These are phyloP conservation scores for Cephus runcator DNA, from an alignment of 2,888 invertebrate species.

Conservation along the genomic window DNA sequence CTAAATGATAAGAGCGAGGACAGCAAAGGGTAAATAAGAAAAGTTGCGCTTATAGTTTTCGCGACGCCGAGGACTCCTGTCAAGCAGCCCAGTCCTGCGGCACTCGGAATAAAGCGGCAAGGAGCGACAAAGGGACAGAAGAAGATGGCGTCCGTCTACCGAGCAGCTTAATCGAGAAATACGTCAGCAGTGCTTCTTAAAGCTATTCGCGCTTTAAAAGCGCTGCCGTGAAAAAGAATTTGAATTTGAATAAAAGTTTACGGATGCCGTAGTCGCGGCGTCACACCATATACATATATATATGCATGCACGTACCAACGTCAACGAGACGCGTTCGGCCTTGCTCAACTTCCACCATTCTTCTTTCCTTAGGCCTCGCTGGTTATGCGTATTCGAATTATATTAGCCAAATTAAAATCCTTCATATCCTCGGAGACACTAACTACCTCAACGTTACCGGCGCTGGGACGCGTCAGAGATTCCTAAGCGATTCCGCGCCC, in stretches of 20 bases:
- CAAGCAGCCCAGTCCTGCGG: neutral
- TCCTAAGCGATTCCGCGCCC: neutral
- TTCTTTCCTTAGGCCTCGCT: neutral
- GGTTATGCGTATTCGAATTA: neutral
- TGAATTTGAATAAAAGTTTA: conserved; percentile 46
- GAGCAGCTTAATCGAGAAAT: neutral
- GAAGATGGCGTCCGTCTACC: neutral
- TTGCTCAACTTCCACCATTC: neutral
- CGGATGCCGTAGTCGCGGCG: conserved; percentile 8
- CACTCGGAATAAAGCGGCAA: neutral
- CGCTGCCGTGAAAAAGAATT: conserved; percentile 34
- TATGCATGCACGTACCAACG: neutral
- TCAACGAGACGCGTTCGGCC: neutral
- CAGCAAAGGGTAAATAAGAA: neutral
- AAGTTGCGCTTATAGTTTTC: neutral
- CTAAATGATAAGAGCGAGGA: neutral
- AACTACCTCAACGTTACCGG: neutral
- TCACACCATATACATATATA: neutral
- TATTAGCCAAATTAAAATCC: neutral
- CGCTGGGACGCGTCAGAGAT: neutral
- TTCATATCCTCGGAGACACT: neutral
- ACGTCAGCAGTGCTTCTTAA: neutral
- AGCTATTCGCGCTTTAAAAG: conserved; percentile 25
- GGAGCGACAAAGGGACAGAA: neutral
- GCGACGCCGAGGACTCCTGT: neutral